Base-by-base conservation (phyloP, 2,888 invertebrate species). In the Drosophila bunnanda region DNA sequence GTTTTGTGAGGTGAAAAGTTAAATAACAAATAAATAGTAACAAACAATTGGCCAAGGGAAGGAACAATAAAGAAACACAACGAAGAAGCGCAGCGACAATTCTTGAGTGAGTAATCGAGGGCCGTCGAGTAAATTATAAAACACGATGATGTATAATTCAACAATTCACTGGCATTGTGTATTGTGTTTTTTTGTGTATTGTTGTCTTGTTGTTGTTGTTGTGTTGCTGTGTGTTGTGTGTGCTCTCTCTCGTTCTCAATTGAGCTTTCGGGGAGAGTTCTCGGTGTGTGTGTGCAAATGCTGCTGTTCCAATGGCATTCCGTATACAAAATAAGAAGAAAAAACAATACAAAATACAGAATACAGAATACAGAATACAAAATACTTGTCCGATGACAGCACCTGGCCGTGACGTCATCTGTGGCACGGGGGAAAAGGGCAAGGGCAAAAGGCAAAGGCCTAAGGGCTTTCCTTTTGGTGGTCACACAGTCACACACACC, bases 301-400 rank as follows among this genome's bases (percentile, higher is more conserved):
- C 38, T 38, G 38, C 38, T 38, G 44, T 5, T 46, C 28, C 50
- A 22, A 52, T 3, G 34, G 50, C 20, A 52, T 52, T 52, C 34
- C 15, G 50, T 1, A 34, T 50, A 50, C 32, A 32, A 67, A 55
- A 25, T 30, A 38, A 60, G 41, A 58, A 53, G 48, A 28, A 64
- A n/a, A n/a, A n/a, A n/a, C n/a, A 59, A 64, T 43, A 50, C 64
- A 56, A 25, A 36, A 53, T 36, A 53, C 36, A 50, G 50, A 68
- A 72, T 72, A 58, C 73, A n/a, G n/a, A 59, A 64, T 43, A 50
- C 64, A 56, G 34, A 36, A 53, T 36, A 53, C 36, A 50, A 58
- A 68, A 72, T 72, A 58, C 73, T 72, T 72, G 30, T 43, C 25
- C 48, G 72, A 72, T 72, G 72, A 72, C 66, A 73, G 72, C 72